Percentiles rank a stretch among this genome's conserved stretches.
These are phyloP conservation scores for Macquaria ambigua DNA, from an alignment of 2,113 vertebrate species.

Conservation along the genomic window DNA sequence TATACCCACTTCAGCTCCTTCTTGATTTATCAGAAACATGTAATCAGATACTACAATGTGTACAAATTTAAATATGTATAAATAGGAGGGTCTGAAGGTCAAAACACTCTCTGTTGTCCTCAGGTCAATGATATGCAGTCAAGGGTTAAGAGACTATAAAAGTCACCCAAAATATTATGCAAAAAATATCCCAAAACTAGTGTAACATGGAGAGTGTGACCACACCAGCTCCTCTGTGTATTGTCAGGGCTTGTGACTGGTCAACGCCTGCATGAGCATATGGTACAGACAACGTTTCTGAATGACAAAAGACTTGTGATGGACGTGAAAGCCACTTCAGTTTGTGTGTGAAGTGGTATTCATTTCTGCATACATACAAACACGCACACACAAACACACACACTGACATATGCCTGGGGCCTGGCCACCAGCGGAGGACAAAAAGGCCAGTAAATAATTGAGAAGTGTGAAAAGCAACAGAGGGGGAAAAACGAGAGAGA, in stretches of 20 bases:
- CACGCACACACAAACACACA: slow-evolving; percentile 23
- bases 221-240: background rate
- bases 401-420: slow-evolving; percentile 63
- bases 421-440: slow-evolving; percentile 62
- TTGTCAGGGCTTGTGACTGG: slow-evolving; percentile 1
- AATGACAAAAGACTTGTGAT: slow-evolving; percentile 54
- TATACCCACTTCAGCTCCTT: background rate
- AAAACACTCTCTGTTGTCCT: background rate
- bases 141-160: background rate
- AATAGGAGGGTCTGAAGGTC: background rate
- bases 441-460: slow-evolving; percentile 76
- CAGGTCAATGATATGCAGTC: background rate
- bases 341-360: slow-evolving; percentile 54
- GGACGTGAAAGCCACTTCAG: slow-evolving; percentile 23
- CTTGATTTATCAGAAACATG: background rate
- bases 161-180: background rate
- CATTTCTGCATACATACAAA: slow-evolving; percentile 29
- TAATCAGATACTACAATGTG: background rate
- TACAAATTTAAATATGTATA: background rate
- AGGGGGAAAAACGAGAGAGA: background rate
- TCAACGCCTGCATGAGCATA: slow-evolving; percentile 44
- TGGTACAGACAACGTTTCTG: slow-evolving; percentile 24
- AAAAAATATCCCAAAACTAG: background rate
- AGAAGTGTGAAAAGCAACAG: slow-evolving; percentile 73
- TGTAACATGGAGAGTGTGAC: background rate